A percentile compares a stretch with the other conserved stretches of the same genome.
phyloP scores from a whole-genome alignment of 1,140 invertebrate genomes.

The Delia radicum region DNA sequence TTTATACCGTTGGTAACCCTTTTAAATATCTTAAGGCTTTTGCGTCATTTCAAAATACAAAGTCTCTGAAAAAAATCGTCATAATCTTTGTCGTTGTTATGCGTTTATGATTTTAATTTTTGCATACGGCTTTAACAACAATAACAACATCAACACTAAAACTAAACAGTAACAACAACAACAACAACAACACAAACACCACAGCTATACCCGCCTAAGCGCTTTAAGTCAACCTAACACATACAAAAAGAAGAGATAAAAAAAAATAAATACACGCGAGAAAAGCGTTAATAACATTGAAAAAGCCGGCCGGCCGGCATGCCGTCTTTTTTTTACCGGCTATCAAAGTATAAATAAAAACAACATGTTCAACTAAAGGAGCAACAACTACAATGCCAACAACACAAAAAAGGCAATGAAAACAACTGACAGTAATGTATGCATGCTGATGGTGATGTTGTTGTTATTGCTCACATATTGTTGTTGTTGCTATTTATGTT shows the following conservation, averaged over 20 bases:
- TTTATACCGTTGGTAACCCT: too few species aligned
- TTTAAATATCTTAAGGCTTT: too few species aligned
- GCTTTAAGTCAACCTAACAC: neutral
- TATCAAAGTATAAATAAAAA: neutral
- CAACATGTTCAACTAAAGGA: neutral
- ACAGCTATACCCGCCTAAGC: neutral
- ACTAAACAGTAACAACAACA: neutral
- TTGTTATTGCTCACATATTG: neutral
- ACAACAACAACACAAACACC: neutral
- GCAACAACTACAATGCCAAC: neutral
- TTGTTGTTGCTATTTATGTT: neutral
- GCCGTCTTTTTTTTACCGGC: too few species aligned
- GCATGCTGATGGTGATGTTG: neutral
- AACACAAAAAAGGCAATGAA: neutral
- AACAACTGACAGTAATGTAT: neutral
- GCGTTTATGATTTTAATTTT: neutral
- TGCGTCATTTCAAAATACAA: too few species aligned
- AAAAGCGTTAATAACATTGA: neutral
- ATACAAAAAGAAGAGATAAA: neutral
- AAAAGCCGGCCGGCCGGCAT: neutral
- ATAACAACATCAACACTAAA: neutral
- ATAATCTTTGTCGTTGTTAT: neutral
- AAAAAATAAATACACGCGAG: neutral
- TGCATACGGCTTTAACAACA: neutral
- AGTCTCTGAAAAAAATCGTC: neutral